Percentiles rank a stretch among this genome's conserved stretches.
These are phyloP conservation scores for Scolopax mira DNA, from an alignment of 2,113 vertebrate genomes.

Conservation along the genomic window DNA sequence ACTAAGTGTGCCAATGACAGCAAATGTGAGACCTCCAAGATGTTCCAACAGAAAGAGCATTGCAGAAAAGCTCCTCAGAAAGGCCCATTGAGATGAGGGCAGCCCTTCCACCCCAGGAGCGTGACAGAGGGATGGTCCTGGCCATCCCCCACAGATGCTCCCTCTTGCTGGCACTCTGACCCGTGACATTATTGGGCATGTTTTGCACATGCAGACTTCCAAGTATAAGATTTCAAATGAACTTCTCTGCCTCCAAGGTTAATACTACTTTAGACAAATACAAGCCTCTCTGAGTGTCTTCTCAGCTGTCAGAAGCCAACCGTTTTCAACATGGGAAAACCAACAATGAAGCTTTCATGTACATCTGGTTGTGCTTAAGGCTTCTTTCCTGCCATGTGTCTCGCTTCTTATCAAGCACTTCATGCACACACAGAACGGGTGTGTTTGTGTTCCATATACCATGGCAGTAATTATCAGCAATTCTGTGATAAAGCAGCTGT, in stretches of 20 bases:
- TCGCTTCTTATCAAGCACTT: neutral
- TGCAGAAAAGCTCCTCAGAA: neutral
- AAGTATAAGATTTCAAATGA: constrained; percentile 16
- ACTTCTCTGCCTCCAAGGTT: constrained; percentile 39
- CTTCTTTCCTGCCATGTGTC: neutral
- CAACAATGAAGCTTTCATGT: neutral
- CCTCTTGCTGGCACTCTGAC: neutral
- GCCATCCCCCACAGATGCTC: neutral
- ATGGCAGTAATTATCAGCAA: constrained; percentile 19
- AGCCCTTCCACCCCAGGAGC: rapidly evolving
- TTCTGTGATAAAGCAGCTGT: neutral
- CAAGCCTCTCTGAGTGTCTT: neutral
- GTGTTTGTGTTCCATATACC: neutral
- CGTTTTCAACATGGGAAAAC: neutral
- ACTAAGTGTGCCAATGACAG: neutral
- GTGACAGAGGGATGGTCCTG: neutral
- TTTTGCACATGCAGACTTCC: neutral
- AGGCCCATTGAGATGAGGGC: rapidly evolving
- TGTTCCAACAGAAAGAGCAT: neutral
- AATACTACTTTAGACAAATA: neutral
- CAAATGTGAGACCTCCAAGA: neutral
- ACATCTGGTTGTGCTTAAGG: neutral
- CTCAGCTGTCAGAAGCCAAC: neutral
- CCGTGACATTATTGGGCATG: neutral
- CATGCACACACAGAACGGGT: neutral